Conservation (phyloP, 2,113 vertebrate genomes). For the Lathamus discolor region DNA sequence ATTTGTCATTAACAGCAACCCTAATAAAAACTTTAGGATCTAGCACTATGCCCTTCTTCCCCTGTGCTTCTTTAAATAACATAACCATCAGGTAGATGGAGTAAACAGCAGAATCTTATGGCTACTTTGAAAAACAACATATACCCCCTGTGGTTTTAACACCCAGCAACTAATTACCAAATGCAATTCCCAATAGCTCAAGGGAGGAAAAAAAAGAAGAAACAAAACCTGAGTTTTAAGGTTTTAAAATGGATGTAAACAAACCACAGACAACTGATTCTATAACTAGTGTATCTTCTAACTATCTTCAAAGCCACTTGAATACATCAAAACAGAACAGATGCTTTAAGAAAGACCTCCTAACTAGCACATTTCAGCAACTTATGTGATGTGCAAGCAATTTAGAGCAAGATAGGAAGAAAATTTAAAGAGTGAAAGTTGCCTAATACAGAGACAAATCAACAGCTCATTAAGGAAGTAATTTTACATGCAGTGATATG, state of each 20-base stretch:
- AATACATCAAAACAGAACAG: not conserved
- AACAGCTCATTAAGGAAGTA: not conserved
- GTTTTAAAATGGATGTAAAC: not conserved
- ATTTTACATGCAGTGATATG: not conserved
- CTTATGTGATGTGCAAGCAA: fast-evolving
- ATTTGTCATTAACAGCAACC: not conserved
- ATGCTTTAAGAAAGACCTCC: not conserved
- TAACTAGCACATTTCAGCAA: not conserved
- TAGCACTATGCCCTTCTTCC: not conserved
- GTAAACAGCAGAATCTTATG: not conserved
- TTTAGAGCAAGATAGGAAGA: not conserved
- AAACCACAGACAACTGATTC: not conserved
- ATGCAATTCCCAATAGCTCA: not conserved
- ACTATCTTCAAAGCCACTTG: not conserved
- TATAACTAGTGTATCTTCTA: not conserved
- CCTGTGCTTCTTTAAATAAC: not conserved
- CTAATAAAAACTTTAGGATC: not conserved
- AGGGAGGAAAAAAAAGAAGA: not conserved
- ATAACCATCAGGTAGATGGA: not conserved
- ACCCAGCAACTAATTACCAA: not conserved
- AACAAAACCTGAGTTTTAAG: not conserved
- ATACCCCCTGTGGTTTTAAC: not conserved
- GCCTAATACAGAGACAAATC: not conserved
- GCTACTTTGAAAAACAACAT: not conserved
- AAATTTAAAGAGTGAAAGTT: not conserved